Conservation (phyloP, 2,888 invertebrate genomes). For the Volucella inanis region DNA sequence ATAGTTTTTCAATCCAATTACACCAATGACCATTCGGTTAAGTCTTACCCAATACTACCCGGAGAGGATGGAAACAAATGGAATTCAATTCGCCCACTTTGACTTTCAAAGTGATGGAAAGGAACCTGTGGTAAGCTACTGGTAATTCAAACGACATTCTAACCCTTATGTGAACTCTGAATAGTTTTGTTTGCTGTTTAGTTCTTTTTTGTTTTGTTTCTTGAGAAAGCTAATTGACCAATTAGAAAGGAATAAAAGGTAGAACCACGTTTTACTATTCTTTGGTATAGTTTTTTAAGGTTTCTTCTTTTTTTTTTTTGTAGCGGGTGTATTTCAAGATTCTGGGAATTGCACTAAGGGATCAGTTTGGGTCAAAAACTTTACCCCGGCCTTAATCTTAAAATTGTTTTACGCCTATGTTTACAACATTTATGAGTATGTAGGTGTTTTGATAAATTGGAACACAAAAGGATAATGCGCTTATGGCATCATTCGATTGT, state of each 20-base stretch:
- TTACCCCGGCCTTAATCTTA: constrained; percentile 66
- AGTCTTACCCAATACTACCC: background rate
- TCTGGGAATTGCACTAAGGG: constrained; percentile 5
- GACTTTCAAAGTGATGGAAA: constrained; percentile 1
- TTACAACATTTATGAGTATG: background rate
- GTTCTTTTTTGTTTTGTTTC: background rate
- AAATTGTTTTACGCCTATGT: constrained; percentile 1
- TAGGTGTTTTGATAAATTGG: constrained; percentile 39
- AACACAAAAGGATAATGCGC: constrained; percentile 50
- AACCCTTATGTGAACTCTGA: constrained; percentile 52
- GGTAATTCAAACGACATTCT: constrained; percentile 38
- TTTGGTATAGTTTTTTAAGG: too few relatives aligned
- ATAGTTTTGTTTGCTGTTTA: constrained; percentile 17
- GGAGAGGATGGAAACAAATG: constrained; percentile 11
- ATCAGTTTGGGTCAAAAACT: constrained; percentile 59
- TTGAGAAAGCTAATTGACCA: constrained; percentile 45
- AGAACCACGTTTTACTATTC: too few relatives aligned
- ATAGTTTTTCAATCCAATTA: constrained; percentile 63
- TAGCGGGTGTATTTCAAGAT: constrained; percentile 46
- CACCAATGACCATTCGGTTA: constrained; percentile 34
- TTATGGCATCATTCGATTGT: constrained; percentile 4
- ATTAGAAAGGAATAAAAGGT: constrained; percentile 3
- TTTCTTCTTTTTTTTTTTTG: constrained; percentile 31
- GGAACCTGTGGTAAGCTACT: constrained; percentile 45
- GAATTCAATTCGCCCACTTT: background rate